phyloP scores from a whole-genome alignment of 37 sponge, comb jelly and placozoan species.

The Crambe crambe region DNA sequence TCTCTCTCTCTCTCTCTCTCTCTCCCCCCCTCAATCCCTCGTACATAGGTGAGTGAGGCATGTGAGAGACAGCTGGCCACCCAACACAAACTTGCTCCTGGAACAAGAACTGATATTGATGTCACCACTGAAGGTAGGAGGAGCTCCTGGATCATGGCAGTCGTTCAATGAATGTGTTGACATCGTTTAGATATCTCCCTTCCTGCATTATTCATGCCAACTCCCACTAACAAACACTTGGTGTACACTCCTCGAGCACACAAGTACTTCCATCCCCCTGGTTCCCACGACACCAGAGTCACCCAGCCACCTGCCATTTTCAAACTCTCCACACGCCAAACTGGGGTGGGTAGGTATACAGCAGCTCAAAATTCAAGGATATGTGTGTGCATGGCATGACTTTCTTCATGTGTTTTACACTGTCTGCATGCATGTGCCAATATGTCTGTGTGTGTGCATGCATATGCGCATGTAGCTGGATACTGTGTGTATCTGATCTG shows the following conservation, averaged over 20 bases:
- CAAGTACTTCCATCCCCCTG: slow-evolving; percentile 85
- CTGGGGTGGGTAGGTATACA: slow-evolving; percentile 9
- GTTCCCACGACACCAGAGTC: slow-evolving; percentile 47
- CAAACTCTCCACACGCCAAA: slow-evolving; percentile 48
- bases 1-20: slow-evolving; percentile 4
- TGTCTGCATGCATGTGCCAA: background rate
- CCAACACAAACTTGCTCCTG: slow-evolving; percentile 64
- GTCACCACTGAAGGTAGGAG: slow-evolving; percentile 53
- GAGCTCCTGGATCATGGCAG: background rate
- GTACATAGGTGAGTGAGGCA: slow-evolving; percentile 49
- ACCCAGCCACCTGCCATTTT: slow-evolving; percentile 82
- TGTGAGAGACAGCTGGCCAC: slow-evolving; percentile 76
- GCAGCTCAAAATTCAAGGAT: too few relatives aligned
- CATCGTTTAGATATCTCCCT: slow-evolving; percentile 56
- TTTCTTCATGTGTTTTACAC: too few relatives aligned
- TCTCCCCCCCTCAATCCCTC: slow-evolving; percentile 6
- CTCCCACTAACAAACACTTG: slow-evolving; percentile 35
- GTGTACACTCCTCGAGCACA: slow-evolving; percentile 82
- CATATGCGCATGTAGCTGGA: slow-evolving; percentile 36
- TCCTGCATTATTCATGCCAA: slow-evolving; percentile 88
- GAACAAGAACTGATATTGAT: slow-evolving; percentile 3
- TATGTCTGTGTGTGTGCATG: slow-evolving; percentile 44
- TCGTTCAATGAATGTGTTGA: background rate
- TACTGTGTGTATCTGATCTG: background rate
- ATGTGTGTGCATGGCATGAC: too few relatives aligned